Evolutionary conservation across 2,888 invertebrate species (phyloP), one percentile per base, ranked within the genome.

Genomic region (Thalpophila matura): DNA sequence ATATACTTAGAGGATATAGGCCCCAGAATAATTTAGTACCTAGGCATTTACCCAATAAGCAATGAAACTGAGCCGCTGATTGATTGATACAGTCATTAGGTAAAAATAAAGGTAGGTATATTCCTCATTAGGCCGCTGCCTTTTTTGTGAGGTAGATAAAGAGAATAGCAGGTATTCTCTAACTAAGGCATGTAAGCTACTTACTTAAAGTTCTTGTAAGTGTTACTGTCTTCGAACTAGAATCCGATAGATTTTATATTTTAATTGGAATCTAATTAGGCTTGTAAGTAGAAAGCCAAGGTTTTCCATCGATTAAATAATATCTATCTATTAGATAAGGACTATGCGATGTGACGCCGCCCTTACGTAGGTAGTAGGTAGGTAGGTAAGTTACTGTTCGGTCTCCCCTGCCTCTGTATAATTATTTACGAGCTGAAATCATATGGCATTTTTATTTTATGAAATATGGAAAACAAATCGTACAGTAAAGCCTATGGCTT

Each of bases 1-100:
- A 51, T 47, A 37, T 63, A 73, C 63, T 47, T 49, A 46, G 42
- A 66, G 22, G 26, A 56, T 62, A 74, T 59, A 62, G 14, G 29
- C 40, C 42, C 35, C 37, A 33, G 45, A 12, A 43, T 59, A 56
- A 60, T 71, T 49, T 53, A 72, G 47, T 71, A 40, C 47, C 14
- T 22, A 56, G 26, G 38, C 31, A 55, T 70, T 59, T 65, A 71
- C 47, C 42, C 55, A 59, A 45, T 53, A 56, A 59, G 31, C 51
- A 29, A 12, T 43, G 59, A 59, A 55, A 38, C 33, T 42, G 42
- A 65, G 16, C 40, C 40, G 31, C 37, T 66, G 60, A 60, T 66
- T 71, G 66, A 72, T 66, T 49, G 51, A 57, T 42, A 27, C 2
- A 56, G 24, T 56, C 51, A 27, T 71, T 70, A 70, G 29, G 33